phyloP scores from a whole-genome alignment of 2,113 vertebrate species.

The Acinonyx jubatus region DNA sequence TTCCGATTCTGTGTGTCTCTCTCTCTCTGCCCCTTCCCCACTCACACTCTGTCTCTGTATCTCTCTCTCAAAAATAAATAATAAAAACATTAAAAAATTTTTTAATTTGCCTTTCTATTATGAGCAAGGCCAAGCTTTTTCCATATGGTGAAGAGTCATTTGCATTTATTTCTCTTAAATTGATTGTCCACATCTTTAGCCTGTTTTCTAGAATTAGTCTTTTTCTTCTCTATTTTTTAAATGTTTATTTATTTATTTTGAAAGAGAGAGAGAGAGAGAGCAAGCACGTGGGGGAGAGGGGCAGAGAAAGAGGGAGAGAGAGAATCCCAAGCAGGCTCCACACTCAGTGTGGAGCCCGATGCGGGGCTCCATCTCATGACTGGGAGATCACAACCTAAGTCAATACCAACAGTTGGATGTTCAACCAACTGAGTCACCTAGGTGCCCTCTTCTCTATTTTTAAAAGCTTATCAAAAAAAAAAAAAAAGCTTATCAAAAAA shows the following conservation, averaged over 20 bases:
- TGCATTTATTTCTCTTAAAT: conserved; percentile 44
- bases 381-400: not conserved
- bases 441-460: not conserved
- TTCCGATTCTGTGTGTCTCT: too few species aligned
- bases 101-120: conserved; percentile 55
- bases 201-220: not conserved
- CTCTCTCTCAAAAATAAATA: too few species aligned
- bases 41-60: too few species aligned
- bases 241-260: not conserved
- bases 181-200: not conserved
- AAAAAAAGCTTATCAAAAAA: too few species aligned
- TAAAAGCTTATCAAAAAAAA: too few species aligned
- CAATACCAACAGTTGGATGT: not conserved
- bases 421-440: not conserved
- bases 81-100: too few species aligned
- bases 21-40: too few species aligned
- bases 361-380: not conserved
- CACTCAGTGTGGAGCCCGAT: not conserved
- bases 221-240: conserved; percentile 39
- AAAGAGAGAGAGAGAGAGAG: not conserved
- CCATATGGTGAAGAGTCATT: not conserved
- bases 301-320: not conserved
- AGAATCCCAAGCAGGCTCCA: not conserved
- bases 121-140: conserved; percentile 5
- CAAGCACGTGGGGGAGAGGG: not conserved